Evolutionary conservation across 2,113 vertebrate genomes (phyloP), one percentile per base, ranked within the genome.

Genomic region (Hippotragus niger): DNA sequence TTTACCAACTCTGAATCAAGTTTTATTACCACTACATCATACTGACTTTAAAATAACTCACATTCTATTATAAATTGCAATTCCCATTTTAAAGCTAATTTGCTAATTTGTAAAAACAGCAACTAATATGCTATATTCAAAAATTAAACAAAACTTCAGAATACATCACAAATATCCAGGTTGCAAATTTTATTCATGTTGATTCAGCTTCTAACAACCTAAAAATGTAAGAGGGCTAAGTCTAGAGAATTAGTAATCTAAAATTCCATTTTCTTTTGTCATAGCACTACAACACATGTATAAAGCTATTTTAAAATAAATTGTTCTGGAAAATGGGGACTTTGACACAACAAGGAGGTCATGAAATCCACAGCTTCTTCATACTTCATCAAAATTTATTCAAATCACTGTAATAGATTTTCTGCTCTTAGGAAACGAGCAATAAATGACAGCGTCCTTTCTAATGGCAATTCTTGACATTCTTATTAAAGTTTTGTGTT

Each of bases 371-470:
- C 3, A 10, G 84, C 23, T 31, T 93, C 25, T 62, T 45, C 47
- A 82, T 45, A 52, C 25, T 84, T 94, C 47, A 93, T 11, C 80
- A 52, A 98, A 96, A 97, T 36, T 31, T 87, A 83, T 40, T 88
- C 91, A 97, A 95, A 96, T 50, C 33, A 3, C 12, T 85, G 7
- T 50, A 85, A 89, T 90, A 96, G 93, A 91, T 92, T 91, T 97
- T 97, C 95, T 93, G 74, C 74, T 97, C 64, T 86, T 88, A 80
- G 89, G 53, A 95, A 93, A 97, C 64, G 87, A 95, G 29, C 57
- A 95, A 95, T 89, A 94, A 93, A 98, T 36, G 78, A 80, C 36
- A 67, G 62, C 33, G 92, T 83, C 62, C 67, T 87, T 94, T 88
- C 82, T 94, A 92, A 96, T n/a, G 47, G 76, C 47, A 81, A 81